These are phyloP conservation scores for Drosophila rhopaloa DNA, from an alignment of 1,140 invertebrate genomes.

Conservation along the genomic window DNA sequence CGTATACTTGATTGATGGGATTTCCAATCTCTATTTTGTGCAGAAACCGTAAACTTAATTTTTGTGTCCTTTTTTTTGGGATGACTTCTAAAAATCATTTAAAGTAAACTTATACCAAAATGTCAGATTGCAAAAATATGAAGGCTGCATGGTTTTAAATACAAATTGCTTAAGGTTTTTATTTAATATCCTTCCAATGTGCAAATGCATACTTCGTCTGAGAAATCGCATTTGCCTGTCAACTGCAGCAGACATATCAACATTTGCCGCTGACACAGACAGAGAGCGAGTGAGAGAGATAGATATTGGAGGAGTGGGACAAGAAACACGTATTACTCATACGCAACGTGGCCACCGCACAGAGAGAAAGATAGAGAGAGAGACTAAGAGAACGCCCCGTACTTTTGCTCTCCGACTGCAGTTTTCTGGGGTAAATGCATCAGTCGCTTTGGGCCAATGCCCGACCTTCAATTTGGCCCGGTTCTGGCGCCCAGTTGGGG, in stretches of 20 bases:
- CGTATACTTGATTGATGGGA: too few species aligned
- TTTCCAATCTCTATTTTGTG: too few species aligned
- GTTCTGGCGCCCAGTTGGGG: slow-evolving; percentile 30
- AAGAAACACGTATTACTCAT: slow-evolving; percentile 42
- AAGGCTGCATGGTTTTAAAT: not conserved
- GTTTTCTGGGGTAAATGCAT: slow-evolving; percentile 60
- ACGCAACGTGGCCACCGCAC: slow-evolving; percentile 40
- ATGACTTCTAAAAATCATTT: too few species aligned
- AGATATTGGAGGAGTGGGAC: not conserved
- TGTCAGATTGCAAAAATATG: too few species aligned
- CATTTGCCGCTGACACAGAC: slow-evolving; percentile 24
- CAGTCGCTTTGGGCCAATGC: slow-evolving; percentile 58
- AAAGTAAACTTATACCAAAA: too few species aligned
- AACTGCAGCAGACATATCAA: slow-evolving; percentile 35
- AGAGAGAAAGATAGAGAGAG: not conserved
- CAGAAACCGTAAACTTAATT: too few species aligned
- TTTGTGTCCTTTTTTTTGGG: too few species aligned
- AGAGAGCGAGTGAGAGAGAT: not conserved
- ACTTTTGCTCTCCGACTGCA: slow-evolving; percentile 17
- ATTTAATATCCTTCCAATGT: slow-evolving; percentile 1
- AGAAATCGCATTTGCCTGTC: slow-evolving; percentile 43
- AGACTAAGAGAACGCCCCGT: not conserved
- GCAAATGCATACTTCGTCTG: not conserved
- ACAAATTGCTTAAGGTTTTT: not conserved
- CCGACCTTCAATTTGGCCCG: slow-evolving; percentile 64